Conservation (phyloP, 2,113 vertebrate species). For the Coracopsis vasa region DNA sequence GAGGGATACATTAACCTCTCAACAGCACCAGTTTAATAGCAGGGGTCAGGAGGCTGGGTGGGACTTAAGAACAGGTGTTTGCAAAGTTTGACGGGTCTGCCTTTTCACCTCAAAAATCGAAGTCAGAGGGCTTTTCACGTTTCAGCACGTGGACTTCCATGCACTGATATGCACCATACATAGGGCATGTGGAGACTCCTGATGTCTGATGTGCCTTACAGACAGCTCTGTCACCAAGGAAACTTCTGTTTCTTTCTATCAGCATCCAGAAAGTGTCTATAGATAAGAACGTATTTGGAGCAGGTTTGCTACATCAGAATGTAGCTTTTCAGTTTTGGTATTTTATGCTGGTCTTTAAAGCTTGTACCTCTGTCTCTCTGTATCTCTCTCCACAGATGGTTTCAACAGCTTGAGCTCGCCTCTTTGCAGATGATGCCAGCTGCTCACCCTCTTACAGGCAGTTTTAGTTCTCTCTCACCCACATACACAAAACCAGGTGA, state of each 20-base stretch:
- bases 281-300: background rate
- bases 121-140: background rate
- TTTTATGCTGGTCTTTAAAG: background rate
- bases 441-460: background rate
- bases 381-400: background rate
- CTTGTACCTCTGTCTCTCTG: background rate
- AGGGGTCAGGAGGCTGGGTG: background rate
- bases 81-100: accelerated
- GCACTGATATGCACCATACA: background rate
- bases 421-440: conserved; percentile 46
- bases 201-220: background rate
- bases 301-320: background rate
- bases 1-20: background rate
- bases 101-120: background rate
- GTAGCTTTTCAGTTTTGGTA: background rate
- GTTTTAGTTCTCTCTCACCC: background rate
- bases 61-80: background rate
- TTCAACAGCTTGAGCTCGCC: conserved; percentile 29
- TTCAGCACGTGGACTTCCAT: background rate
- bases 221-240: background rate
- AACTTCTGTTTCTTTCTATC: background rate
- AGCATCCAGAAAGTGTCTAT: background rate
- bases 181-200: background rate
- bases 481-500: background rate
- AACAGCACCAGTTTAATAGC: accelerated